Percentiles rank a stretch among this genome's conserved stretches.
Conservation (phyloP, 2,797 vertebrate species). For the Bryconaethiops microstoma region DNA sequence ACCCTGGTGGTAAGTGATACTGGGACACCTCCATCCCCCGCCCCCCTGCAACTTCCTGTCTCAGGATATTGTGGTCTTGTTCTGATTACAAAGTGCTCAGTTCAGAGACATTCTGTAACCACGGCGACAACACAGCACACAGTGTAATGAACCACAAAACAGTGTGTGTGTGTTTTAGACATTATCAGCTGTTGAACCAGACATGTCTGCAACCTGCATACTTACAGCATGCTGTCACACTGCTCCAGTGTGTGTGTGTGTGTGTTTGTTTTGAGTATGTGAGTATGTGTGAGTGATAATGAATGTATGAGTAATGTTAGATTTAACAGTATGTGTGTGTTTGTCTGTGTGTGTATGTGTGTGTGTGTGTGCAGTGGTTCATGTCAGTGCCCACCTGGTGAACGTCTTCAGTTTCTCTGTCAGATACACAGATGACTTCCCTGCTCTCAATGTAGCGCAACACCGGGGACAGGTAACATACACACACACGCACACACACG, state of each 20-base stretch:
- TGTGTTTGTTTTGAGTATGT: neutral
- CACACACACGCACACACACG: constrained; percentile 21
- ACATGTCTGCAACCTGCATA: constrained; percentile 34
- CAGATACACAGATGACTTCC: constrained; percentile 86
- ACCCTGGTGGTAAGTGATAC: neutral
- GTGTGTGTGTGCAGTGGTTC: constrained; percentile 38
- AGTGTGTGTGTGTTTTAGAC: neutral
- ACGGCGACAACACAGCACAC: constrained; percentile 19
- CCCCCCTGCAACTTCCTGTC: constrained; percentile 17
- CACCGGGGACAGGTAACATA: constrained; percentile 89
- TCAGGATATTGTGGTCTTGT: constrained; percentile 38
- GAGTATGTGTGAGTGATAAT: constrained; percentile 17
- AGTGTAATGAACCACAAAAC: neutral
- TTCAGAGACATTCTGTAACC: constrained; percentile 26
- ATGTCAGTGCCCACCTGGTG: constrained; percentile 59
- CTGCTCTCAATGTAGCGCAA: constrained; percentile 87
- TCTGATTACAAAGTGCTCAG: constrained; percentile 49
- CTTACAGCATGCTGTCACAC: constrained; percentile 34
- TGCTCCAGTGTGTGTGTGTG: neutral
- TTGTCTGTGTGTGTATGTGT: constrained; percentile 24
- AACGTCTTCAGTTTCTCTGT: constrained; percentile 85
- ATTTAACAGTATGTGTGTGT: neutral
- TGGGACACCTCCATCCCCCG: neutral
- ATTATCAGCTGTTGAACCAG: constrained; percentile 43
- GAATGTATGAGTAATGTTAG: too few relatives aligned